phyloP scores from a whole-genome alignment of 2,797 vertebrate species.

The Euphonia xanthogaster region DNA sequence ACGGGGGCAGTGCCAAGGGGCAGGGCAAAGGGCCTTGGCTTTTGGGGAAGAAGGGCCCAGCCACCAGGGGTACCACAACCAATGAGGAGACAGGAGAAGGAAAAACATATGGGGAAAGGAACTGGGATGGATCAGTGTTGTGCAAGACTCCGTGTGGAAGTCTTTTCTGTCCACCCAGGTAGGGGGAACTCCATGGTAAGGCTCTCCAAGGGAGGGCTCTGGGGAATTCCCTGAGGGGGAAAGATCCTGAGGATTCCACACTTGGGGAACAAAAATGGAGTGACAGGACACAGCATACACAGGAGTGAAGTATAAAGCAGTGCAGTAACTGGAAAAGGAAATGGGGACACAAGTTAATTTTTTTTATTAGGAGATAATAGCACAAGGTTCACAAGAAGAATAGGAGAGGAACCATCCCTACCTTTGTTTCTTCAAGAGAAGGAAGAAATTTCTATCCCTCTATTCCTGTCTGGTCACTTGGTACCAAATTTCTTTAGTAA shows the following conservation, averaged over 20 bases:
- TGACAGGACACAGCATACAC: not conserved
- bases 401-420: not conserved
- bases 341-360: not conserved
- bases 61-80: not conserved
- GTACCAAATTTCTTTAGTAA: not conserved
- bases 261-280: not conserved
- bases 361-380: not conserved
- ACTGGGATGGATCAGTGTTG: not conserved
- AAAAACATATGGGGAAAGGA: not conserved
- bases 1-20: not conserved
- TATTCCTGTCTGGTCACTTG: not conserved
- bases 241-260: not conserved
- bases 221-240: not conserved
- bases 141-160: not conserved
- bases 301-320: not conserved
- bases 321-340: not conserved
- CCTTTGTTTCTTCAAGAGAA: not conserved
- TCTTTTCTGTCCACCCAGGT: not conserved
- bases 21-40: not conserved
- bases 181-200: not conserved
- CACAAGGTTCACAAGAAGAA: not conserved
- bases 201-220: not conserved
- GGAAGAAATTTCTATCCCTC: not conserved
- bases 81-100: not conserved
- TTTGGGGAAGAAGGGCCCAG: not conserved